Conservation (phyloP, 2,888 invertebrate species). For the Drosophila flavopinicola region DNA sequence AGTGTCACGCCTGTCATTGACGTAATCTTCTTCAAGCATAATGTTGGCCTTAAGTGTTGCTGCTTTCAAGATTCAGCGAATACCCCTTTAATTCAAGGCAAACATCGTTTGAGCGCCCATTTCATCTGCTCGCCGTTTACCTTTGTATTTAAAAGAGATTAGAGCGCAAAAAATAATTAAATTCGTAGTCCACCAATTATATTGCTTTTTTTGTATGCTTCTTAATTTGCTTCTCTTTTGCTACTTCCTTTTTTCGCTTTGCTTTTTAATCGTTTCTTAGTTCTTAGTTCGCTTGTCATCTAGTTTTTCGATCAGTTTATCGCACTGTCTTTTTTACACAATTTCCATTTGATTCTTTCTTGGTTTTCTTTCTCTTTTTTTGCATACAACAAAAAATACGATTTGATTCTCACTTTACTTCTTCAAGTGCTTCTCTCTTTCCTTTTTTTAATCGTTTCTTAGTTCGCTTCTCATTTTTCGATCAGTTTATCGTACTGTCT, state of each 20-base stretch:
- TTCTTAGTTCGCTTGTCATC: background rate
- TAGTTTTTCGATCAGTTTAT: background rate
- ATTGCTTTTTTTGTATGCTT: background rate
- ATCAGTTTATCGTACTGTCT: background rate
- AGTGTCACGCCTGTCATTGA: slow-evolving; percentile 44
- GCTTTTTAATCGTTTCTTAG: background rate
- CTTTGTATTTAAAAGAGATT: background rate
- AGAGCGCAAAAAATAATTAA: background rate
- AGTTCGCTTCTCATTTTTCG: background rate
- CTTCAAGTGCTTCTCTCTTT: background rate
- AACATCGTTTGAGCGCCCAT: slow-evolving; percentile 3
- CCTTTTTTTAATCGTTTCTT: background rate
- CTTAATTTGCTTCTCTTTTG: background rate
- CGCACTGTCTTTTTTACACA: no score
- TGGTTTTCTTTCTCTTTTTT: no score
- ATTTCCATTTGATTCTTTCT: no score
- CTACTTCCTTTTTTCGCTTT: background rate
- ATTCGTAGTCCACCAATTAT: slow-evolving; percentile 3
- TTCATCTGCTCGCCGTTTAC: no score
- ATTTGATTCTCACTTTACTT: no score
- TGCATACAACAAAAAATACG: no score
- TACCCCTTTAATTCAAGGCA: slow-evolving; percentile 16
- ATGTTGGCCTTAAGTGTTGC: slow-evolving; percentile 31
- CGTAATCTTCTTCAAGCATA: slow-evolving; percentile 34
- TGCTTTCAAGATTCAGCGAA: slow-evolving; percentile 31